Conservation (phyloP, 2,888 invertebrate species). For the Drosophila bunnanda region DNA sequence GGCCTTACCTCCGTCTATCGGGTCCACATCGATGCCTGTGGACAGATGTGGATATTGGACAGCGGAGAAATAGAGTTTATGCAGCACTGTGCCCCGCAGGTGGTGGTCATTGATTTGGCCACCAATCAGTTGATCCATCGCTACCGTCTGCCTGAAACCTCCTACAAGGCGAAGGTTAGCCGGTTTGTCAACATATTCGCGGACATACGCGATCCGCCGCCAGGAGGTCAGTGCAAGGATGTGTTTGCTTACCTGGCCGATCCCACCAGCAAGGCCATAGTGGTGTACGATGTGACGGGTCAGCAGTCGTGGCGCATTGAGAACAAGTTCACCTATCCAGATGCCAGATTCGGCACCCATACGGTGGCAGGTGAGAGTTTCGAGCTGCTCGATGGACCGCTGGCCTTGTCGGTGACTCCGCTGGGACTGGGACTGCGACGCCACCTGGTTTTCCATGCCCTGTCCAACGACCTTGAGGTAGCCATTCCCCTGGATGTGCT, state of each 20-base stretch:
- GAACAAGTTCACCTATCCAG: constrained; percentile 86
- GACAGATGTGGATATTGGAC: constrained; percentile 88
- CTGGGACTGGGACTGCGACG: constrained; percentile 72
- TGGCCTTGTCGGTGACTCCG: constrained; percentile 87
- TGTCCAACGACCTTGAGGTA: constrained; percentile 87
- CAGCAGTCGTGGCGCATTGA: constrained; percentile 86
- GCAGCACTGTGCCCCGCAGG: constrained; percentile 89
- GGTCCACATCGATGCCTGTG: constrained; percentile 88
- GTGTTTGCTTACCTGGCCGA: constrained; percentile 88
- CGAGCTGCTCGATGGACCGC: constrained; percentile 88
- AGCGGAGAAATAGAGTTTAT: constrained; percentile 86
- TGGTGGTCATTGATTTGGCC: constrained; percentile 89
- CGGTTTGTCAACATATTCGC: constrained; percentile 84
- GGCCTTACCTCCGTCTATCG: constrained; percentile 90
- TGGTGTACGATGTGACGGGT: constrained; percentile 86
- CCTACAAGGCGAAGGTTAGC: constrained; percentile 71
- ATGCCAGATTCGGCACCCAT: constrained; percentile 86
- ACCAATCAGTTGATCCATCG: constrained; percentile 86
- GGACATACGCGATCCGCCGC: constrained; percentile 85
- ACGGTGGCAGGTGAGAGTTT: constrained; percentile 86
- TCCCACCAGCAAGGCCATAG: constrained; percentile 86
- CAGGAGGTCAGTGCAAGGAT: constrained; percentile 84
- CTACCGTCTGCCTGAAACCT: constrained; percentile 70
- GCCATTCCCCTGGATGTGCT: constrained; percentile 86
- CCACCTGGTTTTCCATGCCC: constrained; percentile 87